phyloP scores from a whole-genome alignment of 2,113 vertebrate genomes.

The Cyprinodon brontotheroides region DNA sequence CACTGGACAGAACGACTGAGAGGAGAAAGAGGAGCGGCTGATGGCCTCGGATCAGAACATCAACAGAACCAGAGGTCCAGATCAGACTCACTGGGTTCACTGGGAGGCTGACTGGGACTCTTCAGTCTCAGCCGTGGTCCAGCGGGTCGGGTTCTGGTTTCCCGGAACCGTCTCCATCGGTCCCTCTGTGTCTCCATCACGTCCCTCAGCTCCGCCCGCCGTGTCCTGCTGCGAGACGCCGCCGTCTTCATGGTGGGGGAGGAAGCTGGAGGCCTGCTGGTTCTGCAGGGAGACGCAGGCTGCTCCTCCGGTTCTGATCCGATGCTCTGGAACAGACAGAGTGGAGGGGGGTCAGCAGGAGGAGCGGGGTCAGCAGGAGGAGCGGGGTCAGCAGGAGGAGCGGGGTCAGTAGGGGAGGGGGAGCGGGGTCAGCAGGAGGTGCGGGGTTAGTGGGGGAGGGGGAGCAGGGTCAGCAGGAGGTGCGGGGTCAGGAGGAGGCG shows the following conservation, averaged over 20 bases:
- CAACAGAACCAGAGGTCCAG: too few species aligned
- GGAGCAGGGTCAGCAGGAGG: too few species aligned
- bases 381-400: too few species aligned
- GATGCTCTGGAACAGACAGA: conserved; percentile 8
- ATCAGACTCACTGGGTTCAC: conserved; percentile 66
- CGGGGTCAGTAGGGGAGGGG: too few species aligned
- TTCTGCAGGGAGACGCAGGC: conserved; percentile 3
- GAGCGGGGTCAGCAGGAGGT: too few species aligned
- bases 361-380: background rate
- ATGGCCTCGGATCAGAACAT: too few species aligned
- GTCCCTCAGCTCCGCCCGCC: background rate
- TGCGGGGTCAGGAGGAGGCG: too few species aligned
- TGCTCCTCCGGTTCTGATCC: background rate
- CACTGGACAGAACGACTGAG: conserved; percentile 78
- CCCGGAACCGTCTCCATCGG: conserved; percentile 40
- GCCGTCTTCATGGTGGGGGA: background rate
- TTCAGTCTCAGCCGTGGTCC: background rate
- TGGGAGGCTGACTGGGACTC: conserved; percentile 6
- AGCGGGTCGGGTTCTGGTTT: conserved; percentile 13
- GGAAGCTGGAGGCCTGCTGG: background rate
- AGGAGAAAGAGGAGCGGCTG: background rate
- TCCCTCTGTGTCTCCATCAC: conserved; percentile 24
- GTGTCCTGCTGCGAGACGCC: background rate
- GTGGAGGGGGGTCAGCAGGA: background rate
- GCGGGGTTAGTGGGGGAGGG: too few species aligned